Evolutionary conservation across 1,140 invertebrate genomes (phyloP), one percentile per base, ranked within the genome.

Genomic region (Ceratina japonica): DNA sequence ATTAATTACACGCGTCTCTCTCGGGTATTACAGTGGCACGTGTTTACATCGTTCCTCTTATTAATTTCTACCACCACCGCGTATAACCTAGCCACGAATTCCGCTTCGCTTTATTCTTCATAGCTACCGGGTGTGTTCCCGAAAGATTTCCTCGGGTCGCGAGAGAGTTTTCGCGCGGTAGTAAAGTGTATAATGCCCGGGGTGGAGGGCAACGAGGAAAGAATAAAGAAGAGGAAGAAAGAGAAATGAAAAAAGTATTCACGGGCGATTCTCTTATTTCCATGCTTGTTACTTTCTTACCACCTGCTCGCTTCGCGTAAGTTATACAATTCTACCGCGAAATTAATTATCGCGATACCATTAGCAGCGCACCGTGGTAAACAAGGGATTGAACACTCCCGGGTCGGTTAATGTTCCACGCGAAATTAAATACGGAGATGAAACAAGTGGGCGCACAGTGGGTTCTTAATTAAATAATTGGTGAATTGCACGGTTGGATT

Each of bases 311-410:
- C 12, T 44, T 10, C n/a, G 2, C 8, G 10, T 37, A 51, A 64
- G 62, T 75, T 27, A 18, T 31, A 37, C 49, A 71, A 72, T 72
- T 56, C 16, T 16, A 51, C 12, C 59, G 15, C 15, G 59, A 78
- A 54, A 78, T 78, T 78, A 78, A 78, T 78, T 63, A 78, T 56
- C 68, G 52, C 75, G 79, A 81, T 84, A 71, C 76, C 83, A 84
- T 81, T 85, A 81, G 80, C 68, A 74, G 82, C 63, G 52, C 71
- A 56, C 69, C 64, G 54, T 37, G 80, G 56, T 64, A 71, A 59
- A 69, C 68, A 56, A n/a, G 16, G 12, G 24, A 31, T 69, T 69
- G 24, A 13, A 54, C 24, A 18, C 4, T 20, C 27, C 1, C 15
- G n/a, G 54, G 5, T 18, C 16, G 16, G n/a, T n/a, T 56, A n/a